Evolutionary conservation across 2,113 vertebrate species (phyloP).

Genomic region (Podilymbus podiceps): DNA sequence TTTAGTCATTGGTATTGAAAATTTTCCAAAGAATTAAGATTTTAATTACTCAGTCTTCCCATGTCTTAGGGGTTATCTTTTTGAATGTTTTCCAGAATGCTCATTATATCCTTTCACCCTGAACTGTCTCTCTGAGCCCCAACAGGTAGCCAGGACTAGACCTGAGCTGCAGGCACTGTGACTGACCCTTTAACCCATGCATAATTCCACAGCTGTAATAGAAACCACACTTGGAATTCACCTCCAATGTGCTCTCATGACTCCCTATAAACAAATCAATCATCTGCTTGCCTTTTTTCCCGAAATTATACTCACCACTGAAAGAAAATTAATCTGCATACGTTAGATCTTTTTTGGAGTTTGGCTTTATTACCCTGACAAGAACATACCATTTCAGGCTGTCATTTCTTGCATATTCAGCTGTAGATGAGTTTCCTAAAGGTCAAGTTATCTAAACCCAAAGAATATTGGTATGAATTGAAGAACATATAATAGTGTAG

Average conservation of each 20-base stretch:
- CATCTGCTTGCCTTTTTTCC: neutral
- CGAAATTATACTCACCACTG: conserved; percentile 16
- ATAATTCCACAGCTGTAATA: neutral
- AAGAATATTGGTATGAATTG: neutral
- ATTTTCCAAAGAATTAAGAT: neutral
- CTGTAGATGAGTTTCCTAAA: conserved; percentile 17
- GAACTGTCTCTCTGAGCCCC: neutral
- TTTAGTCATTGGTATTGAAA: neutral
- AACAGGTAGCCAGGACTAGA: neutral
- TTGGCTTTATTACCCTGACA: neutral
- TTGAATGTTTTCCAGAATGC: neutral
- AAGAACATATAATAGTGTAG: neutral
- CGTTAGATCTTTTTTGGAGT: neutral
- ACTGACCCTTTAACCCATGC: neutral
- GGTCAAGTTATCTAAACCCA: conserved; percentile 12
- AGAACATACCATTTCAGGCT: neutral
- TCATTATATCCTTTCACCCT: neutral
- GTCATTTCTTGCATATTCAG: conserved; percentile 15
- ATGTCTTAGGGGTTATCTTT: rapidly evolving
- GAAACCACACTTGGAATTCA: neutral
- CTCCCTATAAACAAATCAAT: conserved; percentile 13
- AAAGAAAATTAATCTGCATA: conserved; percentile 7
- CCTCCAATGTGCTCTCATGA: neutral
- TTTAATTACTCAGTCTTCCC: neutral
- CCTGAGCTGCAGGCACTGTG: neutral